A percentile compares a stretch with the other conserved stretches of the same genome.
These are phyloP conservation scores for Itoplectis maculator DNA, from an alignment of 2,888 invertebrate genomes.

Conservation along the genomic window DNA sequence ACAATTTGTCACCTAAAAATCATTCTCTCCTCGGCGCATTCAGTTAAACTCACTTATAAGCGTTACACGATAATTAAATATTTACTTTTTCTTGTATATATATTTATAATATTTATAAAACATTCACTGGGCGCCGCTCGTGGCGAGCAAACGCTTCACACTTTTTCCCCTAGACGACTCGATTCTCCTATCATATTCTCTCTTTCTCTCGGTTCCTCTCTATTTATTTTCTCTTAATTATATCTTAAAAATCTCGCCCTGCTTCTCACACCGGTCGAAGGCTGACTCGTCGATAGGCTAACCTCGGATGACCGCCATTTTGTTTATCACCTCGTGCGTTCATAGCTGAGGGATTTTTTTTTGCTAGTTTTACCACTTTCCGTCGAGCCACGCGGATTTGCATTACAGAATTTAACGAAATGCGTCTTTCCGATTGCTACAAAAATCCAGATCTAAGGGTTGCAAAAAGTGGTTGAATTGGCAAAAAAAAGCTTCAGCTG, in stretches of 20 bases:
- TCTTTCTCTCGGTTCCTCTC: not conserved
- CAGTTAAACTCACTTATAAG: constrained; percentile 51
- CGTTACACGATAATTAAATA: constrained; percentile 57
- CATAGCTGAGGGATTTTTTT: not conserved
- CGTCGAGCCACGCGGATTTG: no score
- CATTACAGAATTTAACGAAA: no score
- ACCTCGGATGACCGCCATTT: constrained; percentile 45
- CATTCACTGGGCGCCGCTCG: constrained; percentile 42
- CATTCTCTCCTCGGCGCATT: constrained; percentile 32
- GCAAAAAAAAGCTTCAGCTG: not conserved
- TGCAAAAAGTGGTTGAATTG: no score
- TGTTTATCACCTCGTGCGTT: not conserved
- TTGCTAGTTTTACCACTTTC: not conserved
- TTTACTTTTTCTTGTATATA: constrained; percentile 49
- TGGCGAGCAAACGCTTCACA: constrained; percentile 37
- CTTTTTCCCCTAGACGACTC: constrained; percentile 38
- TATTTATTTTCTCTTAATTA: constrained; percentile 39
- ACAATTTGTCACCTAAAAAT: constrained; percentile 49
- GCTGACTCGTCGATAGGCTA: constrained; percentile 62
- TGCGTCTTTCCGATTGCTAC: not conserved
- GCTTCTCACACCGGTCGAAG: constrained; percentile 52
- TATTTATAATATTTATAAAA: constrained; percentile 62
- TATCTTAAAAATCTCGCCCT: constrained; percentile 62
- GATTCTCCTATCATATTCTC: constrained; percentile 33
- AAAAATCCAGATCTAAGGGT: not conserved